Percentiles rank a stretch among this genome's conserved stretches.
Evolutionary conservation across 2,113 vertebrate genomes (phyloP).

Genomic region (Glaucidium brasilianum): DNA sequence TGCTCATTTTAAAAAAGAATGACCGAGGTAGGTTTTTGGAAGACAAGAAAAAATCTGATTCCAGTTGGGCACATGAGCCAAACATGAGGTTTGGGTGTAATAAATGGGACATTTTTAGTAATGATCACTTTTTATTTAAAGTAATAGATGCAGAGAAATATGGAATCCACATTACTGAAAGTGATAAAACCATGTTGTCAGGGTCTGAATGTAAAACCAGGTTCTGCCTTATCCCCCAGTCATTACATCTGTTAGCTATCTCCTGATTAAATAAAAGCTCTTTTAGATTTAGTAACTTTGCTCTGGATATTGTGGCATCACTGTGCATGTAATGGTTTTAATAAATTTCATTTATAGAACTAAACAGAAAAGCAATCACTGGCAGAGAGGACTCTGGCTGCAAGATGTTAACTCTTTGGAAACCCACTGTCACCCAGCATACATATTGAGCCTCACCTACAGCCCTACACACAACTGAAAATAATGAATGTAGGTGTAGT

Average conservation of each 20-base stretch:
- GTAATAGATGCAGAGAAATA: neutral
- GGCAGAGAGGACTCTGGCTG: neutral
- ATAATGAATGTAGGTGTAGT: neutral
- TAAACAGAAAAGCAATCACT: slow-evolving; percentile 60
- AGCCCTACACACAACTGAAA: neutral
- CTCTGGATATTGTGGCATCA: slow-evolving; percentile 65
- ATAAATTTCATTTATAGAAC: slow-evolving; percentile 72
- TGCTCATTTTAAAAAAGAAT: neutral
- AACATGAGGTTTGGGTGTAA: neutral
- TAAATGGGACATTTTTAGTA: neutral
- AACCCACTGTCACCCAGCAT: neutral
- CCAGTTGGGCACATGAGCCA: neutral
- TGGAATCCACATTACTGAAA: slow-evolving; percentile 1
- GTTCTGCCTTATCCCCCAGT: slow-evolving; percentile 26
- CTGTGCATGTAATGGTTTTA: slow-evolving; percentile 65
- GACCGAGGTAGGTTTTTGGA: neutral
- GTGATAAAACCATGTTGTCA: slow-evolving; percentile 20
- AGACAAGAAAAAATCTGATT: slow-evolving; percentile 2
- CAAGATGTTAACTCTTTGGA: slow-evolving; percentile 51
- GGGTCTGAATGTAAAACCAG: slow-evolving; percentile 24
- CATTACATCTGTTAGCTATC: slow-evolving; percentile 55
- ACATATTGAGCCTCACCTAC: neutral
- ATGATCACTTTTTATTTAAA: neutral
- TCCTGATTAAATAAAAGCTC: slow-evolving; percentile 72
- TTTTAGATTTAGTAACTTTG: slow-evolving; percentile 66